Percentiles rank a stretch among this genome's conserved stretches.
These are phyloP conservation scores for Podarcis siculus DNA, from an alignment of 2,797 vertebrate genomes.

Conservation along the genomic window DNA sequence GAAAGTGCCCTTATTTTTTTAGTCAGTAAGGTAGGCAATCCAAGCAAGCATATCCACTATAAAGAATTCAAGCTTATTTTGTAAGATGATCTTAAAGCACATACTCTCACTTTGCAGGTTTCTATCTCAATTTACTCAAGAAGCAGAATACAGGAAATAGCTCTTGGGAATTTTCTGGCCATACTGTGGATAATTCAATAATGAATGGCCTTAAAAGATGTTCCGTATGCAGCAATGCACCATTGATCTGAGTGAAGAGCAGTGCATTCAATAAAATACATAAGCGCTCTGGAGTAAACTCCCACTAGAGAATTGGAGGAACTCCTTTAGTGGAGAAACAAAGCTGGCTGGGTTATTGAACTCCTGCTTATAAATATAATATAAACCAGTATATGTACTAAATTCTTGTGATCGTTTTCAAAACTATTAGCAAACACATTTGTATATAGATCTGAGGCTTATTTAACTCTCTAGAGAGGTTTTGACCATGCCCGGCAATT, in stretches of 20 bases:
- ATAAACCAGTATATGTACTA: not conserved
- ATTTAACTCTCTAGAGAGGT: not conserved
- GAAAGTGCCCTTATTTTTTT: not conserved
- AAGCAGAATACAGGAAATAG: conserved; percentile 19
- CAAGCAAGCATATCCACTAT: conserved; percentile 21
- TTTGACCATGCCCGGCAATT: not conserved
- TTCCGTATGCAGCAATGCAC: conserved; percentile 33
- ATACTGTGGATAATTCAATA: conserved; percentile 40
- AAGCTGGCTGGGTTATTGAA: conserved; percentile 25
- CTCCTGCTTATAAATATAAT: not conserved
- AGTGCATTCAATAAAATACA: not conserved
- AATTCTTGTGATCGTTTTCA: not conserved
- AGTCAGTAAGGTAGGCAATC: conserved; percentile 40
- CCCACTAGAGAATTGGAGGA: not conserved
- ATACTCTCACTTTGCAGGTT: not conserved
- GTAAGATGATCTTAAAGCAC: conserved; percentile 21
- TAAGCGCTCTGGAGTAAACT: not conserved
- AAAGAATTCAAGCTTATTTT: conserved; percentile 28
- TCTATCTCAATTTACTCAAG: conserved; percentile 30
- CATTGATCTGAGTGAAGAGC: conserved; percentile 31
- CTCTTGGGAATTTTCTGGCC: conserved; percentile 36
- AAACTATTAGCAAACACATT: not conserved
- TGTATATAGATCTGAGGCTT: conserved; percentile 9
- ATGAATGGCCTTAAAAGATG: conserved; percentile 53
- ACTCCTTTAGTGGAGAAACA: not conserved